Percentiles rank a stretch among this genome's conserved stretches.
Conservation (phyloP, 2,113 vertebrate species). For the Tautogolabrus adspersus region DNA sequence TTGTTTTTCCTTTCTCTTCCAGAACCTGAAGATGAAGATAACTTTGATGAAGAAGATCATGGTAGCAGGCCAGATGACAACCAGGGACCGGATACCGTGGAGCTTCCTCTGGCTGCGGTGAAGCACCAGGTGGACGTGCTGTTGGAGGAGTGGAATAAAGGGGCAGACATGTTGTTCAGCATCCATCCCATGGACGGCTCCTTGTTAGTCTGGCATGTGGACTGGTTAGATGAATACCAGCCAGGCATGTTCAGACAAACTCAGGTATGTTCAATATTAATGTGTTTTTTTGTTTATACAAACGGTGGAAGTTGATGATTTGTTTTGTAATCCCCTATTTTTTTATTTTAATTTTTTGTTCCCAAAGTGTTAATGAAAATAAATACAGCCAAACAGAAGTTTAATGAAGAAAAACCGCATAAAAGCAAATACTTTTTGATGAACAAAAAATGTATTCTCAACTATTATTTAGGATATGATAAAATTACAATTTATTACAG, state of each 20-base stretch:
- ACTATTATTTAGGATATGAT: too few species aligned
- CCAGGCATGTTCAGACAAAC: constrained; percentile 98
- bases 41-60: constrained; percentile 67
- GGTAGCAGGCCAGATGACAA: constrained; percentile 47
- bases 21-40: constrained; percentile 72
- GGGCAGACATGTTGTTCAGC: constrained; percentile 97
- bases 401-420: background rate
- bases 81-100: constrained; percentile 51
- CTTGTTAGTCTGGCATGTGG: constrained; percentile 96
- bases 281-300: constrained; percentile 10
- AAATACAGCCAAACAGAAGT: background rate
- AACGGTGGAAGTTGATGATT: background rate
- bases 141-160: constrained; percentile 95
- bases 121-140: constrained; percentile 94
- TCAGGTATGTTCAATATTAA: constrained; percentile 85
- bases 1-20: constrained; percentile 27
- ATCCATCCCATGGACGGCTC: constrained; percentile 98
- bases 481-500: too few species aligned
- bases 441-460: too few species aligned
- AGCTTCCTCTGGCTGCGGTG: constrained; percentile 86
- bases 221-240: constrained; percentile 98
- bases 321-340: background rate
- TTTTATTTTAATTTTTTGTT: background rate
- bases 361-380: background rate
- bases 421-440: background rate